Base-by-base conservation (phyloP, 1,140 invertebrate genomes). In the Pachypeltis micranthus region DNA sequence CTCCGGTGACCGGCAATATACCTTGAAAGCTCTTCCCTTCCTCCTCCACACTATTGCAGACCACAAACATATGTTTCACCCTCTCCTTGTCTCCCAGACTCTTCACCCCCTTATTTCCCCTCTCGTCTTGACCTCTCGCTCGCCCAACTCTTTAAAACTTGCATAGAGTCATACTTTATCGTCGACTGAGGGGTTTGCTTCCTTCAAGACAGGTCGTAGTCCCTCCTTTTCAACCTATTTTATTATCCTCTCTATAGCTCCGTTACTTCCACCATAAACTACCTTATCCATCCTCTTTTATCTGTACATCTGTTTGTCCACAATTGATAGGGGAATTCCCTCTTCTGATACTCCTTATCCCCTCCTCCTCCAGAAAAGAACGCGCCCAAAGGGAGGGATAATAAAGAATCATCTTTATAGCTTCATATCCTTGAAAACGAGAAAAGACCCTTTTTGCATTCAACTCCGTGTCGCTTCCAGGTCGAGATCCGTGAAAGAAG, bases 1-100 rank as follows among this genome's bases (percentile, higher is more conserved):
- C 54, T 25, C 19, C 19, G 21, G 54, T 56, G 54, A 56, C 54
- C 54, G 54, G 54, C 54, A 56, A 56, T 56, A 56, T 56, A 24
- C 54, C 25, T 56, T 56, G 54, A 56, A 56, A 56, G 54, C 54
- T 2, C 25, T 25, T 25, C 21, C 21, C 54, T 16, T 25, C 25
- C 54, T 26, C 25, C 19, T n/a, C 44, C 44, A 47, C 44, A 2
- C 44, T 19, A n/a, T 2, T 23, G 14, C 14, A 16, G 19, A 56
- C 54, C 25, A 19, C 54, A 19, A 24, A 24, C 54, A 19, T 7
- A 19, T 56, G 54, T 21, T 56, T 56, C 54, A 14, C 26, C 54
- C 23, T 26, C 54, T 24, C 2, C 54, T 56, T 56, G 54, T 56
- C 31, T 39, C n/a, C n/a, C n/a, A n/a, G n/a, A n/a, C n/a, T n/a